A percentile compares a stretch with the other conserved stretches of the same genome.
phyloP scores from a whole-genome alignment of 2,113 vertebrate genomes.

The Isurus oxyrinchus region DNA sequence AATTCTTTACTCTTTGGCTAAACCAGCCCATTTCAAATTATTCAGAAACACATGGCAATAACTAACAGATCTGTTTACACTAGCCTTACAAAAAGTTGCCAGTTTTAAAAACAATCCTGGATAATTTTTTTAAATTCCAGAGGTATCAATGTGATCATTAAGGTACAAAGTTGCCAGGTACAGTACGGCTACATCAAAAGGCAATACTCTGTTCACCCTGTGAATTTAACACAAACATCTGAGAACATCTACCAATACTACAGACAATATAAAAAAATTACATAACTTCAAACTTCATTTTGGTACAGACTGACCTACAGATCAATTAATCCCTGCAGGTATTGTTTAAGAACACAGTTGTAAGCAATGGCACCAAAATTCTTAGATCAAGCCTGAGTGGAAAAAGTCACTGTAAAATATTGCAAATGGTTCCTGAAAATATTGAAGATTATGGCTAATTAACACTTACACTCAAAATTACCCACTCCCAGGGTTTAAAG shows the following conservation, averaged over 20 bases:
- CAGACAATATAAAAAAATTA: conserved; percentile 31
- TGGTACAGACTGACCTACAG: conserved; percentile 35
- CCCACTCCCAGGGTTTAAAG: conserved; percentile 55
- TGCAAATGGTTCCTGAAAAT: conserved; percentile 70
- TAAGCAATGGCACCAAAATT: conserved; percentile 70
- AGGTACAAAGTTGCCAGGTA: conserved; percentile 43
- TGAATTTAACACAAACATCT: conserved; percentile 54
- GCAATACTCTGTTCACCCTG: conserved; percentile 62
- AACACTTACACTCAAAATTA: conserved; percentile 57
- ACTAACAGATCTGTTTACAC: no score
- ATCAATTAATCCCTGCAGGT: conserved; percentile 31
- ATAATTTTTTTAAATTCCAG: conserved; percentile 58
- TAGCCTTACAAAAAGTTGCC: conserved; percentile 50
- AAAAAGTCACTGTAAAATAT: conserved; percentile 73
- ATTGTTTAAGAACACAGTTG: conserved; percentile 27
- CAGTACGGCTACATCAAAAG: conserved; percentile 59
- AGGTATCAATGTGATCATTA: conserved; percentile 68
- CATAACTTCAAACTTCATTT: conserved; percentile 37
- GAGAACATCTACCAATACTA: conserved; percentile 18
- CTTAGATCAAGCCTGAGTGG: conserved; percentile 66
- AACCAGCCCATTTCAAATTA: no score
- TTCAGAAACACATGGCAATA: no score
- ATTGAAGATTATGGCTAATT: conserved; percentile 60
- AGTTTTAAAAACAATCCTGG: conserved; percentile 55
- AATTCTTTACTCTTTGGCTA: no score